Percentiles rank a stretch among this genome's conserved stretches.
Conservation (phyloP, 2,113 vertebrate species). For the Arvicanthis niloticus region DNA sequence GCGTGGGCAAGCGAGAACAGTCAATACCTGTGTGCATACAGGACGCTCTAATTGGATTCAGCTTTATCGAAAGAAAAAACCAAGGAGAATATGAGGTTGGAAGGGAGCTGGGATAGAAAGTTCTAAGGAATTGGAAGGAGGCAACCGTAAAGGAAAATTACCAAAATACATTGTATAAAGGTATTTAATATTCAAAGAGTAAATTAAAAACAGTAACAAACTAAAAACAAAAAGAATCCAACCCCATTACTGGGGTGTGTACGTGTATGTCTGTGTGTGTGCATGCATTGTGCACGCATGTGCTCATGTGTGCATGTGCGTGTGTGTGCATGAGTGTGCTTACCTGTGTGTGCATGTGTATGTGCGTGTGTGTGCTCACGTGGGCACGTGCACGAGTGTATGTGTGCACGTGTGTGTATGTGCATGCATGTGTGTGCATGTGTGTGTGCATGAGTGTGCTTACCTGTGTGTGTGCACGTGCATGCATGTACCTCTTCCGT, state of each 20-base stretch:
- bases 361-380: too few species aligned
- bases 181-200: not conserved
- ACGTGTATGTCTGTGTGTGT: not conserved
- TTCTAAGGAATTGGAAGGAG: not conserved
- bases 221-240: not conserved
- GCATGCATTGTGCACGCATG: not conserved
- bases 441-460: too few species aligned
- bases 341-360: too few species aligned
- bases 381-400: too few species aligned
- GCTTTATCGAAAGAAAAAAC: not conserved
- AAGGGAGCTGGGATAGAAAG: not conserved
- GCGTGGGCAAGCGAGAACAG: not conserved
- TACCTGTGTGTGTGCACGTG: too few species aligned
- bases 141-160: not conserved
- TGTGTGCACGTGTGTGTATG: not conserved
- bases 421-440: too few species aligned
- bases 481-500: too few species aligned
- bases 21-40: not conserved
- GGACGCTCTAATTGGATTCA: not conserved
- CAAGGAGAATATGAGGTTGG: not conserved
- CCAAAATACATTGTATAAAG: not conserved
- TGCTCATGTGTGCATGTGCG: too few species aligned
- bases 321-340: too few species aligned
- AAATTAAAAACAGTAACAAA: not conserved
- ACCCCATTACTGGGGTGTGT: not conserved